Percentiles rank a stretch among this genome's conserved stretches.
phyloP scores from a whole-genome alignment of 2,797 vertebrate genomes.

The Zenarchopterus dispar region DNA sequence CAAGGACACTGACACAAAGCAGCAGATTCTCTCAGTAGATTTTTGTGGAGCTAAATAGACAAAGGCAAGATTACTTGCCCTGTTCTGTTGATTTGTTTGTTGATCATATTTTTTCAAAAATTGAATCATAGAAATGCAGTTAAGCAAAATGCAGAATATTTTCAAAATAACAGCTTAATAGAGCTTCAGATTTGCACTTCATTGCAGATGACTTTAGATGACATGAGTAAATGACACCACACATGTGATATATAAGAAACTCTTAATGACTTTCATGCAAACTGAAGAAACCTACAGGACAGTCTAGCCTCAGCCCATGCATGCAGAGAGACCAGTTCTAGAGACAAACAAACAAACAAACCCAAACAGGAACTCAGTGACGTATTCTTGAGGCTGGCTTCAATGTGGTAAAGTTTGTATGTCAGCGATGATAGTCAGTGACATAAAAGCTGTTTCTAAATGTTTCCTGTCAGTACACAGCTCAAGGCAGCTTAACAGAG shows the following conservation, averaged over 20 bases:
- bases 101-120: no score
- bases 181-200: constrained; percentile 18
- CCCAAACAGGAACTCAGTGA: background rate
- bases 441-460: constrained; percentile 3
- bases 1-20: no score
- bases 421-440: constrained; percentile 12
- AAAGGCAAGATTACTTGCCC: no score
- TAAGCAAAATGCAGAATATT: no score
- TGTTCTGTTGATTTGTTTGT: no score
- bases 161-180: constrained; percentile 65
- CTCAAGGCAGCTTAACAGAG: background rate
- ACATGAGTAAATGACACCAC: constrained; percentile 40
- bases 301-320: constrained; percentile 32
- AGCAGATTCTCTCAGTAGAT: no score
- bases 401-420: constrained; percentile 4
- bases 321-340: background rate
- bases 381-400: constrained; percentile 9
- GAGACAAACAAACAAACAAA: constrained; percentile 11
- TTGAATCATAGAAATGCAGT: no score
- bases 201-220: no score
- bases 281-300: constrained; percentile 61
- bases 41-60: no score
- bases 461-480: background rate
- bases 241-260: constrained; percentile 72
- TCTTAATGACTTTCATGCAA: constrained; percentile 71